Conservation (phyloP, 2,797 vertebrate species). For the Tenualosa thibaudeaui region DNA sequence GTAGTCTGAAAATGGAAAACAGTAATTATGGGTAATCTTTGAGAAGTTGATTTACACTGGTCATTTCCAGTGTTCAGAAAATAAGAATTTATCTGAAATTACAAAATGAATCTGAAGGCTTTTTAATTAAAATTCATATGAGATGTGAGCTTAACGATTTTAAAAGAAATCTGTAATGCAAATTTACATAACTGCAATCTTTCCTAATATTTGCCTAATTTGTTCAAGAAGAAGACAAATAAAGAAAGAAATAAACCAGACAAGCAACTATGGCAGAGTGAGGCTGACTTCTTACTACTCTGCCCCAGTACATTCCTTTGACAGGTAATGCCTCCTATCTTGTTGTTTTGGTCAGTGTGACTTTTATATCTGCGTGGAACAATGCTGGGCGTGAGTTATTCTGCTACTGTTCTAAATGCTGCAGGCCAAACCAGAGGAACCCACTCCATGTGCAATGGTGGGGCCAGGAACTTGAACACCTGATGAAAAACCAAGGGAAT, state of each 20-base stretch:
- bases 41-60: background rate
- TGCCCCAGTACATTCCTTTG: background rate
- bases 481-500: conserved; percentile 48
- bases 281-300: background rate
- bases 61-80: no score
- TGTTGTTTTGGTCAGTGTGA: background rate
- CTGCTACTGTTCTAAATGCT: conserved; percentile 24
- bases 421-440: conserved; percentile 25
- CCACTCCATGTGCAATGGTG: conserved; percentile 27
- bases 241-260: no score
- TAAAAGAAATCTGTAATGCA: background rate
- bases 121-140: background rate
- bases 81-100: no score
- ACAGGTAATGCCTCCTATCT: background rate
- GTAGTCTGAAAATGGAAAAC: background rate
- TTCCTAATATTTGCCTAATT: no score
- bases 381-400: conserved; percentile 27
- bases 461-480: conserved; percentile 35
- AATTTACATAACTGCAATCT: background rate
- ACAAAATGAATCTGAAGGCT: no score
- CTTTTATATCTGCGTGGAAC: conserved; percentile 10
- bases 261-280: background rate
- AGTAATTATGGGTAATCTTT: background rate
- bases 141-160: background rate
- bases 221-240: background rate